A percentile compares a stretch with the other conserved stretches of the same genome.
Conservation (phyloP, 2,797 vertebrate genomes). For the Micropoecilia bifurca region DNA sequence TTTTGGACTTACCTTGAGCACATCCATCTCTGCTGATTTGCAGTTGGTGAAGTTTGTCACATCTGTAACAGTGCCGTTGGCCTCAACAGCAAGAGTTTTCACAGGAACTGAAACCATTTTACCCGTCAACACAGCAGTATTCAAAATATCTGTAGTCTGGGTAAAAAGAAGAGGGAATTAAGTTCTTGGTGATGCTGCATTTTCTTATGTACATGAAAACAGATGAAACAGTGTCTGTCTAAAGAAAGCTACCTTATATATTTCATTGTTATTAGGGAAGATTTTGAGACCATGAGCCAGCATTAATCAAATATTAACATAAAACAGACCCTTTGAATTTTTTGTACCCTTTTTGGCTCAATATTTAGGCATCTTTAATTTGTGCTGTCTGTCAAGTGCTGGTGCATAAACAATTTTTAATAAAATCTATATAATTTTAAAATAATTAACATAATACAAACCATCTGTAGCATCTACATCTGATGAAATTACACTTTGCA, state of each 20-base stretch:
- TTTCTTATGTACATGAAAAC: not conserved
- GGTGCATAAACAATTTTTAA: not conserved
- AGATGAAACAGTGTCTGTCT: not conserved
- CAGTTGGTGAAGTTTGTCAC: slow-evolving; percentile 90
- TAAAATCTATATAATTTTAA: not conserved
- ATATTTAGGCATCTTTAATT: not conserved
- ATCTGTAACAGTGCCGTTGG: slow-evolving; percentile 84
- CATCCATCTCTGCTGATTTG: slow-evolving; percentile 85
- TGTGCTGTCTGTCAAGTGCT: not conserved
- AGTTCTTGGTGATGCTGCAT: not conserved
- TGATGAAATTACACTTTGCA: too few relatives aligned
- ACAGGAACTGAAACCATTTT: slow-evolving; percentile 85
- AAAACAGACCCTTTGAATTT: not conserved
- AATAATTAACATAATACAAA: not conserved
- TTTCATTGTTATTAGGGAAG: not conserved
- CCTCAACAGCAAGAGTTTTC: slow-evolving; percentile 88
- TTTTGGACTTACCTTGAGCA: slow-evolving; percentile 84
- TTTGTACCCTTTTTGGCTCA: not conserved
- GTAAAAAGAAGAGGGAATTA: not conserved
- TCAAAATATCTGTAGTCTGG: slow-evolving; percentile 90
- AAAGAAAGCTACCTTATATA: not conserved
- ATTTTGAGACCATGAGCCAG: not conserved
- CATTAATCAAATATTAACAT: not conserved
- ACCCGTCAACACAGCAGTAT: slow-evolving; percentile 91
- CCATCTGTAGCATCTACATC: too few relatives aligned